These are phyloP conservation scores for Hylyphantes graminicola DNA, from an alignment of 1,140 invertebrate species.

Conservation along the genomic window DNA sequence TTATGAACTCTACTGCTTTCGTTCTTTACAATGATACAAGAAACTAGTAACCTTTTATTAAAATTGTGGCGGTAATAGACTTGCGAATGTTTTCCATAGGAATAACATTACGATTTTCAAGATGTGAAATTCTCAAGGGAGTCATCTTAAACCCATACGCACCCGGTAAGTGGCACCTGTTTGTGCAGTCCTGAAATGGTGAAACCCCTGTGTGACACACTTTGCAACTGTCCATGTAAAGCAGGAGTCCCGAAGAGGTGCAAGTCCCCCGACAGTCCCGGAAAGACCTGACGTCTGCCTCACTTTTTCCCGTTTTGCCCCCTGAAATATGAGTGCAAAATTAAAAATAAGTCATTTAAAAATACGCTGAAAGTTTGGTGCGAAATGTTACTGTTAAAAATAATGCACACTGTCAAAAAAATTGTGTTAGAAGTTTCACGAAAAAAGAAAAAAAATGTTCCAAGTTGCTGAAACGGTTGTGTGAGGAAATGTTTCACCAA, in stretches of 20 bases:
- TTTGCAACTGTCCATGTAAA: conserved; percentile 18
- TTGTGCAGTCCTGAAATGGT: conserved; percentile 51
- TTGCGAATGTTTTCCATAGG: too few relatives aligned
- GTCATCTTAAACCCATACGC: background rate
- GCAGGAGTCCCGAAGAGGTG: background rate
- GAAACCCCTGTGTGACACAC: conserved; percentile 43
- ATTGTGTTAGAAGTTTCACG: too few relatives aligned
- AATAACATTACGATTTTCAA: too few relatives aligned
- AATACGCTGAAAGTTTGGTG: background rate
- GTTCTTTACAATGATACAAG: too few relatives aligned
- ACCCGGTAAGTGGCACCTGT: conserved; percentile 44
- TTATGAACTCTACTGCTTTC: too few relatives aligned
- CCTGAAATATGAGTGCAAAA: background rate
- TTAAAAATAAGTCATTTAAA: background rate
- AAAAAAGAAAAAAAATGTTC: too few relatives aligned
- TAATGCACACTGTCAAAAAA: too few relatives aligned
- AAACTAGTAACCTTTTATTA: too few relatives aligned
- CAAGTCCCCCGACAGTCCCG: conserved; percentile 61
- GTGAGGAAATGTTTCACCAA: background rate
- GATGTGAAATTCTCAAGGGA: too few relatives aligned
- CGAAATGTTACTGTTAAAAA: too few relatives aligned
- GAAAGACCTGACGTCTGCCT: background rate
- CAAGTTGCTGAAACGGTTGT: background rate
- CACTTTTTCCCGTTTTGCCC: background rate
- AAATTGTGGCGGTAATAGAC: too few relatives aligned